phyloP scores from a whole-genome alignment of 2,888 invertebrate species.

The Dimorphilus gyrociliatus region DNA sequence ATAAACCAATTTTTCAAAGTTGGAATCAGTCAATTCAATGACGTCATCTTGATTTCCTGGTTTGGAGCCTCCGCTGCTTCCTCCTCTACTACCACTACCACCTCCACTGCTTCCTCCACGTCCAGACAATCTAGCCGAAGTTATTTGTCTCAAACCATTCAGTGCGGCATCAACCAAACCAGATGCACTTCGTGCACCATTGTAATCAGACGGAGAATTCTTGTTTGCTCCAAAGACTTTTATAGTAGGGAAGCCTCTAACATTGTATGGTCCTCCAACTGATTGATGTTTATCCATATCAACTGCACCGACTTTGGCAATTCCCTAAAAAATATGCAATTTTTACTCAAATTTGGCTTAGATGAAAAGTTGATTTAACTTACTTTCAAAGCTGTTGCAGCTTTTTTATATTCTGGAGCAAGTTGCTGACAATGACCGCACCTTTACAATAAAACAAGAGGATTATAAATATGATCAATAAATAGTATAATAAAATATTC shows the following conservation, averaged over 20 bases:
- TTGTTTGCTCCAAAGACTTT: conserved; percentile 80
- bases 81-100: conserved; percentile 15
- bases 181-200: conserved; percentile 63
- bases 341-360: background rate
- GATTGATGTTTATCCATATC: conserved; percentile 76
- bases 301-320: conserved; percentile 81
- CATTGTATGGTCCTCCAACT: conserved; percentile 59
- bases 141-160: conserved; percentile 58
- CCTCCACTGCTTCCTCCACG: conserved; percentile 35
- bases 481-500: background rate
- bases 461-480: conserved; percentile 27
- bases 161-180: conserved; percentile 68
- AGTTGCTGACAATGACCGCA: conserved; percentile 57
- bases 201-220: conserved; percentile 62
- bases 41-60: conserved; percentile 46
- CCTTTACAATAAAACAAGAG: conserved; percentile 29
- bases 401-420: conserved; percentile 81
- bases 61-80: conserved; percentile 15
- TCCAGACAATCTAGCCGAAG: conserved; percentile 49
- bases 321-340: conserved; percentile 47
- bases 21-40: conserved; percentile 79
- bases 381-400: conserved; percentile 77
- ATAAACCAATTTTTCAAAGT: conserved; percentile 78
- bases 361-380: conserved; percentile 1
- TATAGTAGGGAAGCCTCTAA: conserved; percentile 84